These are phyloP conservation scores for Nephrotoma appendiculata DNA, from an alignment of 2,888 invertebrate genomes.

Conservation along the genomic window DNA sequence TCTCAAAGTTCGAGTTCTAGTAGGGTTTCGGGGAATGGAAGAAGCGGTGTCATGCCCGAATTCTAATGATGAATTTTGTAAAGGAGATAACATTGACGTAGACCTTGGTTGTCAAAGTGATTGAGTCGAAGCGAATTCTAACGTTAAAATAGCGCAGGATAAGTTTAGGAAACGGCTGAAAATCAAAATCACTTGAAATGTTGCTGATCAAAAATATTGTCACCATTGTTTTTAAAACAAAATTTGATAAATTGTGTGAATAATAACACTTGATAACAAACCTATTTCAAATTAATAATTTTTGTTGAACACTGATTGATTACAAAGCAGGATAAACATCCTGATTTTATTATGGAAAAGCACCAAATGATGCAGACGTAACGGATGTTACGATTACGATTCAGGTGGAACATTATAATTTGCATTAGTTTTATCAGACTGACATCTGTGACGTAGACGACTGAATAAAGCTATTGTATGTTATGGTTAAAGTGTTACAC, in stretches of 20 bases:
- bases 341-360: background rate
- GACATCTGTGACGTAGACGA: too few relatives aligned
- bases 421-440: too few relatives aligned
- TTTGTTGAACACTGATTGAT: background rate
- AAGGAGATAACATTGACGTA: too few relatives aligned
- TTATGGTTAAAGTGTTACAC: too few relatives aligned
- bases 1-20: too few relatives aligned
- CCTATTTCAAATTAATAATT: too few relatives aligned
- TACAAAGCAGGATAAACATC: background rate
- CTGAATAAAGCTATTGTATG: too few relatives aligned
- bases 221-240: background rate
- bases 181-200: background rate
- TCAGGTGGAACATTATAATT: too few relatives aligned
- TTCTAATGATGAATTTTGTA: too few relatives aligned
- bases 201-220: background rate
- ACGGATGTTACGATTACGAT: background rate
- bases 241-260: background rate
- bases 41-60: too few relatives aligned
- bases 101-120: too few relatives aligned
- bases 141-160: background rate
- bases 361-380: background rate
- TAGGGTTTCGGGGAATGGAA: too few relatives aligned
- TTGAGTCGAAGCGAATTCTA: background rate
- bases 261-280: background rate
- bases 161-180: background rate